Conservation (phyloP, 2,888 invertebrate species). For the Mycogona germanica region DNA sequence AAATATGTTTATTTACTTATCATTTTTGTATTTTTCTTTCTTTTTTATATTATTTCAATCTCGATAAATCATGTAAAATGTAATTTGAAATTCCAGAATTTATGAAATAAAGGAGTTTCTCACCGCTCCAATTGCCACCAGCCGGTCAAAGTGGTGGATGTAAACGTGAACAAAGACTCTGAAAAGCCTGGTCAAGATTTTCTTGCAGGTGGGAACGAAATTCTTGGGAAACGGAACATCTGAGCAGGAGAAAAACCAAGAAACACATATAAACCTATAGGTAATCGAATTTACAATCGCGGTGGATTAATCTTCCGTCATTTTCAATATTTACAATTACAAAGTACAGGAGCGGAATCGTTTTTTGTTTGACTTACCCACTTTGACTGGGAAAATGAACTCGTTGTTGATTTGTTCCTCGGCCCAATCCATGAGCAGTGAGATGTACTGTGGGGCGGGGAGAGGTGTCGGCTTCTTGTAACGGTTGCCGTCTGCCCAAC, state of each 20-base stretch:
- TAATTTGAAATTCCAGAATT: not conserved
- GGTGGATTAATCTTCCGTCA: not conserved
- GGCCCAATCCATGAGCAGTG: slow-evolving; percentile 80
- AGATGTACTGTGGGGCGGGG: slow-evolving; percentile 71
- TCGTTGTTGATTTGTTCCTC: slow-evolving; percentile 84
- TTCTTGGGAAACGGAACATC: slow-evolving; percentile 79
- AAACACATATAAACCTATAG: not conserved
- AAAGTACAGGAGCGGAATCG: not conserved
- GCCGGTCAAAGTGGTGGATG: slow-evolving; percentile 84
- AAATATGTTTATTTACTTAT: not conserved
- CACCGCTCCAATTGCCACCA: slow-evolving; percentile 75
- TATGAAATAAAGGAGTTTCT: slow-evolving; percentile 40
- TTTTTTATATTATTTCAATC: not conserved
- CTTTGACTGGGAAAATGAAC: slow-evolving; percentile 66
- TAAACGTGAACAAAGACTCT: slow-evolving; percentile 88
- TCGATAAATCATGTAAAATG: not conserved
- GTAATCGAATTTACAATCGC: not conserved
- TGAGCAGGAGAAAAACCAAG: slow-evolving; percentile 30
- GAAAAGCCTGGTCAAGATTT: slow-evolving; percentile 75
- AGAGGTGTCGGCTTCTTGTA: slow-evolving; percentile 63
- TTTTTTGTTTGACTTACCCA: slow-evolving; percentile 40
- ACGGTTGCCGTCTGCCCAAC: slow-evolving; percentile 75
- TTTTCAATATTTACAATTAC: not conserved
- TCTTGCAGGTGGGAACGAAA: slow-evolving; percentile 62
- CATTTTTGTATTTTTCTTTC: not conserved